A percentile compares a stretch with the other conserved stretches of the same genome.
Evolutionary conservation across 2,797 vertebrate species (phyloP).

Genomic region (Platalea minor): DNA sequence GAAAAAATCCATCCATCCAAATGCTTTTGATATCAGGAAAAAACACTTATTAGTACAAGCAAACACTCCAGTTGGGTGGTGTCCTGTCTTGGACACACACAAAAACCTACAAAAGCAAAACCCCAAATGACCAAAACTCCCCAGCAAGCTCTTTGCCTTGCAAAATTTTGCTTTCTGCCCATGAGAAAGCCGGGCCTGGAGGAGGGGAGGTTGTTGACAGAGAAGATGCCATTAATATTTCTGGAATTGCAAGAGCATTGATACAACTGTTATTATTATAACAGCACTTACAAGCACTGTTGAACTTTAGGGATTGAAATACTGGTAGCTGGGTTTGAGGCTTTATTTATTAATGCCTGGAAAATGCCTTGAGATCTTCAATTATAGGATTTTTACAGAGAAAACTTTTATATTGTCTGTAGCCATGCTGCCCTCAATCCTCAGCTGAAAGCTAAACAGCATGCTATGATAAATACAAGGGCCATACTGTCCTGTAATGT

Average conservation of each 20-base stretch:
- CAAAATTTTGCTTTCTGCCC: slow-evolving; percentile 17
- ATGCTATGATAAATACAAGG: background rate
- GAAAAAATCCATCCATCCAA: background rate
- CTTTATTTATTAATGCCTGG: slow-evolving; percentile 66
- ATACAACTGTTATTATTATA: slow-evolving; percentile 38
- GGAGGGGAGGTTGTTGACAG: slow-evolving; percentile 47
- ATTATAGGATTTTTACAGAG: slow-evolving; percentile 34
- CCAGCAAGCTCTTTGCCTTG: background rate
- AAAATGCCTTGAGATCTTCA: slow-evolving; percentile 54
- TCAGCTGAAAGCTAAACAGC: slow-evolving; percentile 33
- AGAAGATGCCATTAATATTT: slow-evolving; percentile 49
- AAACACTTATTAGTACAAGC: background rate
- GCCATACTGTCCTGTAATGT: background rate
- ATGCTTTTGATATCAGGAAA: slow-evolving; percentile 26
- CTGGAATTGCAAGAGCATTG: slow-evolving; percentile 21
- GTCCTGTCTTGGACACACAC: background rate
- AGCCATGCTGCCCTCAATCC: background rate
- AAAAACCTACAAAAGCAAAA: slow-evolving; percentile 34
- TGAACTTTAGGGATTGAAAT: slow-evolving; percentile 54
- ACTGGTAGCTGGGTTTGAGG: slow-evolving; percentile 39
- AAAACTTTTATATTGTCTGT: slow-evolving; percentile 27
- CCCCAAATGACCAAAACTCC: background rate
- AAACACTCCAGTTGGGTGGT: background rate
- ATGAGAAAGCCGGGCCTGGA: slow-evolving; percentile 10
- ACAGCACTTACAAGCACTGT: slow-evolving; percentile 43